Conservation (phyloP, 2,888 invertebrate species). For the Miltochrista miniata region DNA sequence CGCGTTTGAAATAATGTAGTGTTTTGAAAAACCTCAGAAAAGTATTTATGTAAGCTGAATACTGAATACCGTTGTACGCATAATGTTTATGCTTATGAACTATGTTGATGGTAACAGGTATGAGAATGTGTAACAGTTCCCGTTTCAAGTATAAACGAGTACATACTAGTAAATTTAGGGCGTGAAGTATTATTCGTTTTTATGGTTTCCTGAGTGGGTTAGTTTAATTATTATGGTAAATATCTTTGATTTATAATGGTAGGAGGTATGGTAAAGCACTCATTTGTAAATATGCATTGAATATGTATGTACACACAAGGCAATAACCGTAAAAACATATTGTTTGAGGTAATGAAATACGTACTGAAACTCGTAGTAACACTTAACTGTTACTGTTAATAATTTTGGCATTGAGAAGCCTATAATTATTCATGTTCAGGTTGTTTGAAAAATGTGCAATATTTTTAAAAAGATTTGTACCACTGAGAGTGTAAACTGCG, state of each 20-base stretch:
- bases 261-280: background rate
- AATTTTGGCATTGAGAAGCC: too few relatives aligned
- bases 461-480: too few relatives aligned
- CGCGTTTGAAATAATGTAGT: slow-evolving; percentile 15
- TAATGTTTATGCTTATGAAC: background rate
- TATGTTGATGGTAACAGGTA: background rate
- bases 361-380: too few relatives aligned
- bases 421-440: too few relatives aligned
- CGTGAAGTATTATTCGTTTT: too few relatives aligned
- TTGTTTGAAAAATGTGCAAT: too few relatives aligned
- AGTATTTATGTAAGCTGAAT: slow-evolving; percentile 6
- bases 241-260: background rate
- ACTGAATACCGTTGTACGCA: background rate
- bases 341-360: too few relatives aligned
- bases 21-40: slow-evolving; percentile 21
- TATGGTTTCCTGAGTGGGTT: background rate
- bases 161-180: background rate
- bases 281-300: background rate
- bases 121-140: slow-evolving; percentile 6
- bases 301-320: background rate
- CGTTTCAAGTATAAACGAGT: background rate
- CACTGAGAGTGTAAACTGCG: too few relatives aligned
- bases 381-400: too few relatives aligned
- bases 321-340: background rate
- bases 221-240: slow-evolving; percentile 2